These are phyloP conservation scores for Synanthedon myopaeformis DNA, from an alignment of 2,888 invertebrate genomes.

Conservation along the genomic window DNA sequence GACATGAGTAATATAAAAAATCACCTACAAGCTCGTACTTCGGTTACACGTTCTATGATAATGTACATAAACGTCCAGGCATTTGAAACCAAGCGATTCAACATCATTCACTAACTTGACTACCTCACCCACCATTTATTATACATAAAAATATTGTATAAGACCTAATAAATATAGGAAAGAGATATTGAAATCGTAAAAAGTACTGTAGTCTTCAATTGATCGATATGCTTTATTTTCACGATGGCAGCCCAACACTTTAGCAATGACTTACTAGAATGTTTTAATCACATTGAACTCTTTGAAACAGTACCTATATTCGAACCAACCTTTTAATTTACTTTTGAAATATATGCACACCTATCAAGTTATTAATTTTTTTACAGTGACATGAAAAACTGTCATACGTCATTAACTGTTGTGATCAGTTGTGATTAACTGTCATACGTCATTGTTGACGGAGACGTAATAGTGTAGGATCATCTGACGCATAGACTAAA, in stretches of 20 bases:
- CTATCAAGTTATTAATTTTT: too few relatives aligned
- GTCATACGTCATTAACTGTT: too few relatives aligned
- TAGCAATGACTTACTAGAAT: conserved; percentile 10
- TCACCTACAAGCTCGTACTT: conserved; percentile 57
- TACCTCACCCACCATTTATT: conserved; percentile 33
- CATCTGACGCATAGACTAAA: too few relatives aligned
- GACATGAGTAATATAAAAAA: too few relatives aligned
- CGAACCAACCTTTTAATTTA: too few relatives aligned
- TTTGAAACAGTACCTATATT: neutral
- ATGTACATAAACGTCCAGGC: conserved; percentile 26
- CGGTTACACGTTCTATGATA: conserved; percentile 42
- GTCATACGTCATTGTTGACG: too few relatives aligned
- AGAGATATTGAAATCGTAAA: conserved; percentile 64
- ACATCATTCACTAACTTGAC: conserved; percentile 33
- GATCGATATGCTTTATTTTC: conserved; percentile 70
- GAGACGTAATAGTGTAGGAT: too few relatives aligned
- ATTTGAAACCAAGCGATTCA: conserved; percentile 34
- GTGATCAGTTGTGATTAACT: too few relatives aligned
- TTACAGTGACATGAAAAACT: too few relatives aligned
- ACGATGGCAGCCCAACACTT: conserved; percentile 54
- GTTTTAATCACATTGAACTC: neutral
- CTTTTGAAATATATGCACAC: too few relatives aligned
- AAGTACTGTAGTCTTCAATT: conserved; percentile 62
- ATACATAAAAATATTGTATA: conserved; percentile 60
- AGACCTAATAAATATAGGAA: conserved; percentile 66